phyloP scores from a whole-genome alignment of 2,113 vertebrate species.

The Apistogramma diplotaenia region DNA sequence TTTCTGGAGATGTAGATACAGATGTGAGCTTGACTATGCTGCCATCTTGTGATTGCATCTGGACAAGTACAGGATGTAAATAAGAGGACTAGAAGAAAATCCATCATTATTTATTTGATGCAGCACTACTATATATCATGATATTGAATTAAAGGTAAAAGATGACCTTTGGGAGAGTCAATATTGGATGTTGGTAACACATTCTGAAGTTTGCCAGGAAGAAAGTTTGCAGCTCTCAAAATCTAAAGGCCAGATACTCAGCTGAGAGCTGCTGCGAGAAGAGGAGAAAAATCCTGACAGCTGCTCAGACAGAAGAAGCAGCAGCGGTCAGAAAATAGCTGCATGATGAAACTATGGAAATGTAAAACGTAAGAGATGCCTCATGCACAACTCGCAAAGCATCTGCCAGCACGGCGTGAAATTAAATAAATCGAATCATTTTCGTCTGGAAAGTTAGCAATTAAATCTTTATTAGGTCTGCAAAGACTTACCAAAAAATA shows the following conservation, averaged over 20 bases:
- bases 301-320: constrained; percentile 15
- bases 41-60: constrained; percentile 73
- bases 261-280: constrained; percentile 6
- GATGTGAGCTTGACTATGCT: constrained; percentile 65
- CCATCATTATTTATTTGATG: neutral
- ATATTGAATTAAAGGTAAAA: neutral
- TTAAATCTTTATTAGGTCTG: constrained; percentile 78
- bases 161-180: neutral
- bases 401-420: neutral
- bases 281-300: constrained; percentile 19
- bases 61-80: constrained; percentile 48
- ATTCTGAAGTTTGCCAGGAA: neutral
- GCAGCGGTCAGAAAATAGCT: constrained; percentile 38
- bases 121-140: neutral
- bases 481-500: constrained; percentile 72
- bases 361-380: neutral
- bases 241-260: neutral
- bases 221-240: neutral
- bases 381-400: neutral
- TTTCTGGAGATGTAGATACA: constrained; percentile 21
- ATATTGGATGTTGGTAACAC: neutral
- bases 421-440: constrained; percentile 37
- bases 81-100: neutral
- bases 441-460: constrained; percentile 58
- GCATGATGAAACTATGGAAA: constrained; percentile 37